These are phyloP conservation scores for Cerceris ruficornis DNA, from an alignment of 2,888 invertebrate species.

Conservation along the genomic window DNA sequence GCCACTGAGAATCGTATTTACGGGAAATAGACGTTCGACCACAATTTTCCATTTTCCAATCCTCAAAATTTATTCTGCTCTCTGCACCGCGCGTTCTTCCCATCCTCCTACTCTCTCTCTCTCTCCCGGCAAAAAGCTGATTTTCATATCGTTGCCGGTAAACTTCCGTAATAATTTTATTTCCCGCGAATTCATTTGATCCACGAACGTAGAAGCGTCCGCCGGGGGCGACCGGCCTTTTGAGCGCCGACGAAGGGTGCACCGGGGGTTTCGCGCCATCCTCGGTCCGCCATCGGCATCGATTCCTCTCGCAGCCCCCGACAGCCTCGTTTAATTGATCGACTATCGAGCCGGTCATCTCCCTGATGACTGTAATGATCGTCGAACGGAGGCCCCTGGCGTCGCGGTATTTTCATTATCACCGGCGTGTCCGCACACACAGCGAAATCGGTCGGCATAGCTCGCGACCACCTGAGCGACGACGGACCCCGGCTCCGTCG, in stretches of 20 bases:
- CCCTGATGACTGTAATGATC: constrained; percentile 71
- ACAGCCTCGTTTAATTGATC: constrained; percentile 70
- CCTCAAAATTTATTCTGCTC: not conserved
- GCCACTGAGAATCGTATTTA: not conserved
- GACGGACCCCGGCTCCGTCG: constrained; percentile 56
- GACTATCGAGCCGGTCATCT: constrained; percentile 70
- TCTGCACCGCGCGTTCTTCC: too few relatives aligned
- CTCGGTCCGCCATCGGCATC: constrained; percentile 38
- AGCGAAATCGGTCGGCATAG: constrained; percentile 19
- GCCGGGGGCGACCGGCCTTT: constrained; percentile 12
- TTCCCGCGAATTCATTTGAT: constrained; percentile 20
- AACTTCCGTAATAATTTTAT: constrained; percentile 54
- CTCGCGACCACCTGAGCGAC: constrained; percentile 63
- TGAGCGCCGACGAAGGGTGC: constrained; percentile 13
- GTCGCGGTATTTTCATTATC: constrained; percentile 72
- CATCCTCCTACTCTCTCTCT: not conserved
- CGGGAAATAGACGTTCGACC: not conserved
- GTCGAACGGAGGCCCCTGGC: constrained; percentile 39
- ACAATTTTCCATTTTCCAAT: not conserved
- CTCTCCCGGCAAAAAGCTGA: not conserved
- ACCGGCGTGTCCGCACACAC: constrained; percentile 38
- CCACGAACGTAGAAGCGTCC: not conserved
- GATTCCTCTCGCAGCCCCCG: constrained; percentile 54
- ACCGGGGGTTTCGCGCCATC: constrained; percentile 29
- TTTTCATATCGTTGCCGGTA: constrained; percentile 24